A percentile compares a stretch with the other conserved stretches of the same genome.
Conservation (phyloP, 1,140 invertebrate species). For the Chironomus tepperi region DNA sequence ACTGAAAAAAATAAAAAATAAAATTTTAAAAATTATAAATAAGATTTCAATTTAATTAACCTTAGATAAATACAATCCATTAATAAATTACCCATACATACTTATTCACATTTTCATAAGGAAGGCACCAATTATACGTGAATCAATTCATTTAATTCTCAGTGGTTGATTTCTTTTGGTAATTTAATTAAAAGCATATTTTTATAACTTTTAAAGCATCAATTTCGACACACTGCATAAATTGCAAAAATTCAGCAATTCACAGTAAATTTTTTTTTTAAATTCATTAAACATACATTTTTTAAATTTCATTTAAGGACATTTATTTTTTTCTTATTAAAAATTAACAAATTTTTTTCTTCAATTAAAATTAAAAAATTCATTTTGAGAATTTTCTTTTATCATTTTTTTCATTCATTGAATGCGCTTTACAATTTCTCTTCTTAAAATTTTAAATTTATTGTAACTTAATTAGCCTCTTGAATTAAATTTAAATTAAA, state of each 20-base stretch:
- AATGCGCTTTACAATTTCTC: too few species aligned
- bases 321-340: background rate
- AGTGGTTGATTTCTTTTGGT: background rate
- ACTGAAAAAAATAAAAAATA: too few species aligned
- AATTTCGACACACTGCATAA: background rate
- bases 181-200: constrained; percentile 3
- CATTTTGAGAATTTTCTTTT: too few species aligned
- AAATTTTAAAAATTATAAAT: too few species aligned
- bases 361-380: too few species aligned
- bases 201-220: background rate
- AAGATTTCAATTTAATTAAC: too few species aligned
- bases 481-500: too few species aligned
- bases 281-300: background rate
- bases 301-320: background rate
- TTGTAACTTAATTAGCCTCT: too few species aligned
- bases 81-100: background rate
- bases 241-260: background rate
- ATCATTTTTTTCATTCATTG: too few species aligned
- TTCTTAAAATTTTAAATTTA: too few species aligned
- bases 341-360: too few species aligned
- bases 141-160: background rate
- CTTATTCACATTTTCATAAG: background rate
- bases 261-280: background rate
- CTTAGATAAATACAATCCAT: background rate
- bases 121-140: constrained; percentile 21